phyloP scores from a whole-genome alignment of 2,797 vertebrate genomes.

The Leucoraja ocellata region DNA sequence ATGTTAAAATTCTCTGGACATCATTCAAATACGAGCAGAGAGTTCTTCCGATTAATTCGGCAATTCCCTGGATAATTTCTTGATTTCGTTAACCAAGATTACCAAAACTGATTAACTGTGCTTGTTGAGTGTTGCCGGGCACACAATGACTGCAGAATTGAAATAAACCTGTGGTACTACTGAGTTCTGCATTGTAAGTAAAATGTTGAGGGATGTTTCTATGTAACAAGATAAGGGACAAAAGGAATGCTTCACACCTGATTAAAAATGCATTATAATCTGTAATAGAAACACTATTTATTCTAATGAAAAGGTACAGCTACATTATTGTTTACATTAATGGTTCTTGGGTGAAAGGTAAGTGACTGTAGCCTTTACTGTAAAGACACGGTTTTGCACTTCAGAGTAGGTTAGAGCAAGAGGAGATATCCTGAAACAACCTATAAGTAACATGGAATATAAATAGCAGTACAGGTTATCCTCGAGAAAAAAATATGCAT shows the following conservation, averaged over 20 bases:
- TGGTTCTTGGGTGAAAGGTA: not conserved
- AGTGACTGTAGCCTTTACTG: not conserved
- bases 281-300: not conserved
- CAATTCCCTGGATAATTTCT: not conserved
- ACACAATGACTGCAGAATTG: not conserved
- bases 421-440: not conserved
- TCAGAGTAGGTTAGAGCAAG: not conserved
- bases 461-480: not conserved
- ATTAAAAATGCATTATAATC: not conserved
- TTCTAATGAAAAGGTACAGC: not conserved
- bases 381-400: not conserved
- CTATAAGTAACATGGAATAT: not conserved
- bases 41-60: not conserved
- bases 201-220: not conserved
- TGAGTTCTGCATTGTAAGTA: not conserved
- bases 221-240: not conserved
- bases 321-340: not conserved
- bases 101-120: not conserved
- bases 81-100: not conserved
- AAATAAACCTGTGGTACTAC: not conserved
- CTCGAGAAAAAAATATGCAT: not conserved
- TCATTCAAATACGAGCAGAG: not conserved
- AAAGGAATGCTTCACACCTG: not conserved
- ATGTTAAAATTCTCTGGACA: not conserved
- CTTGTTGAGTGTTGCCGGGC: not conserved